These are phyloP conservation scores for Chloroceryle aenea DNA, from an alignment of 2,113 vertebrate species.

Conservation along the genomic window DNA sequence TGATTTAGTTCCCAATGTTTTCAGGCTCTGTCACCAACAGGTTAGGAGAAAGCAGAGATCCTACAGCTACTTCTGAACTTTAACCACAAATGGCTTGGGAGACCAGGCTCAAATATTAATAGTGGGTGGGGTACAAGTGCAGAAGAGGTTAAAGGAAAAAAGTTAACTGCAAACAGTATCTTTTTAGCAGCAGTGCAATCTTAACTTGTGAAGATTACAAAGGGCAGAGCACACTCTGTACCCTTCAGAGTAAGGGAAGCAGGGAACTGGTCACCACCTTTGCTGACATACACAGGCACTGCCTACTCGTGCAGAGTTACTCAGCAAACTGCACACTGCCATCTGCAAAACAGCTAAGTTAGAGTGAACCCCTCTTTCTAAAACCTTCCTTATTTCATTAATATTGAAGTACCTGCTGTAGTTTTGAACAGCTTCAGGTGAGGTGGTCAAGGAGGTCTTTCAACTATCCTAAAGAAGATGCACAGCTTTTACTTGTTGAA, in stretches of 20 bases:
- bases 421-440: background rate
- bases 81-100: background rate
- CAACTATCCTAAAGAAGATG: background rate
- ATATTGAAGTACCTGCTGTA: background rate
- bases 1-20: slow-evolving; percentile 25
- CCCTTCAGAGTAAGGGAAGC: background rate
- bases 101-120: background rate
- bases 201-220: background rate
- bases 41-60: background rate
- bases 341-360: background rate
- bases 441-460: background rate
- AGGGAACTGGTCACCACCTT: background rate
- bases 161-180: background rate
- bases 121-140: background rate
- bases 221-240: background rate
- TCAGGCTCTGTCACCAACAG: background rate
- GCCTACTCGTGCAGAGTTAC: background rate
- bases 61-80: background rate
- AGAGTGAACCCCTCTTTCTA: background rate
- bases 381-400: background rate
- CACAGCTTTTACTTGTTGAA: background rate
- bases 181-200: background rate
- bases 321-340: background rate
- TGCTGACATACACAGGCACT: rapidly evolving
- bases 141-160: background rate